A percentile compares a stretch with the other conserved stretches of the same genome.
Conservation (phyloP, 92 coral and sea anemone species). For the Meandrina meandrites region DNA sequence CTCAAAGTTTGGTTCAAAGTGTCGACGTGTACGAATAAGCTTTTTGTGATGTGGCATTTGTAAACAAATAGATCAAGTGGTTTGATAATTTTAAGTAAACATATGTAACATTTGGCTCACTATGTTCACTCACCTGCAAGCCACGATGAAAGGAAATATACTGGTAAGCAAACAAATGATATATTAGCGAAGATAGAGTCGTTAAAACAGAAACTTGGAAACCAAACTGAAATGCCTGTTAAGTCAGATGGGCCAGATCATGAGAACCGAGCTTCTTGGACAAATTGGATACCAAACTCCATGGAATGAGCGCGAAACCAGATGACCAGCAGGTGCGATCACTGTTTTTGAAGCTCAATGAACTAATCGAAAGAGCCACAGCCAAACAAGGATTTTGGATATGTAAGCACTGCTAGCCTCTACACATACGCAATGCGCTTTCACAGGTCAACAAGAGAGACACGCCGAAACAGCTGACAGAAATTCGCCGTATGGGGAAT, state of each 20-base stretch:
- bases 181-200: background rate
- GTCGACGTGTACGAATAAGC: background rate
- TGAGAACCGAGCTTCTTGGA: background rate
- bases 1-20: background rate
- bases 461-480: background rate
- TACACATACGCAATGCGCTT: no score
- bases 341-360: no score
- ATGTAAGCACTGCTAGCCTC: no score
- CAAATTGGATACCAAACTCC: no score
- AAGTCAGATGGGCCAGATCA: no score
- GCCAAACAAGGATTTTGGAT: no score
- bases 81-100: no score
- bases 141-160: background rate
- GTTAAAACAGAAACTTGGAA: background rate
- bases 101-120: background rate
- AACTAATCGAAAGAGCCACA: no score
- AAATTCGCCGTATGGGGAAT: background rate
- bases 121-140: background rate
- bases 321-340: no score
- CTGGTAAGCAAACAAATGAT: background rate
- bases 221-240: no score
- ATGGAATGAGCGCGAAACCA: no score
- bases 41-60: background rate
- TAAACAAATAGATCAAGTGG: background rate
- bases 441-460: background rate